These are phyloP conservation scores for Heterohyrax brucei DNA, from an alignment of 2,797 vertebrate genomes.

Conservation along the genomic window DNA sequence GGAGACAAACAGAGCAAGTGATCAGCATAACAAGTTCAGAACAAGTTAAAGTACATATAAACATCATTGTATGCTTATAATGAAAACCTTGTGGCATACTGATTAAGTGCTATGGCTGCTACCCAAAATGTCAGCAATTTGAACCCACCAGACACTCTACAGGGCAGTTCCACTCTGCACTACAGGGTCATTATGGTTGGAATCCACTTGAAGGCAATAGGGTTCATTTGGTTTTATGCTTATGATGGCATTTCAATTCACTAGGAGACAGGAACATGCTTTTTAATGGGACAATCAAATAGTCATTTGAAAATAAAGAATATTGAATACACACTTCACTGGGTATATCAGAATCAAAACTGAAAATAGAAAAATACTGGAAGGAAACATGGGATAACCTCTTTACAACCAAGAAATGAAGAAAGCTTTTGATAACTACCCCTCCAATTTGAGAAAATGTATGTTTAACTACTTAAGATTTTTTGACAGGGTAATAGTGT, in stretches of 20 bases:
- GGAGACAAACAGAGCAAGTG: neutral
- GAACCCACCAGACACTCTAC: too few species aligned
- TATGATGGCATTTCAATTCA: neutral
- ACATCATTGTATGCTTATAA: neutral
- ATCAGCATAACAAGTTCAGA: neutral
- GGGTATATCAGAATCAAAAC: neutral
- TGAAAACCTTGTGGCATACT: too few species aligned
- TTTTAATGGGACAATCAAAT: neutral
- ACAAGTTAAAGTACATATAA: neutral
- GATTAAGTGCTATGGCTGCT: too few species aligned
- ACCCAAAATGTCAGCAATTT: too few species aligned
- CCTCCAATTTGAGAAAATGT: neutral
- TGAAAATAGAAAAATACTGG: slow-evolving; percentile 1
- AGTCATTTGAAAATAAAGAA: neutral
- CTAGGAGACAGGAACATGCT: neutral
- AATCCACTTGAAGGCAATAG: too few species aligned
- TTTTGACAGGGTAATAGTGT: neutral
- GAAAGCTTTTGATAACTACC: neutral
- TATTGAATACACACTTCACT: neutral
- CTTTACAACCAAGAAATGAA: neutral
- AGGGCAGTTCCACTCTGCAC: too few species aligned
- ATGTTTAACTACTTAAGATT: neutral
- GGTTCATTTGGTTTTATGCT: too few species aligned
- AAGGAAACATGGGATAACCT: neutral
- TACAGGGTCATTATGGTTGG: too few species aligned